Base-by-base conservation (phyloP, 2,113 vertebrate species). In the Chionodraco myersi region DNA sequence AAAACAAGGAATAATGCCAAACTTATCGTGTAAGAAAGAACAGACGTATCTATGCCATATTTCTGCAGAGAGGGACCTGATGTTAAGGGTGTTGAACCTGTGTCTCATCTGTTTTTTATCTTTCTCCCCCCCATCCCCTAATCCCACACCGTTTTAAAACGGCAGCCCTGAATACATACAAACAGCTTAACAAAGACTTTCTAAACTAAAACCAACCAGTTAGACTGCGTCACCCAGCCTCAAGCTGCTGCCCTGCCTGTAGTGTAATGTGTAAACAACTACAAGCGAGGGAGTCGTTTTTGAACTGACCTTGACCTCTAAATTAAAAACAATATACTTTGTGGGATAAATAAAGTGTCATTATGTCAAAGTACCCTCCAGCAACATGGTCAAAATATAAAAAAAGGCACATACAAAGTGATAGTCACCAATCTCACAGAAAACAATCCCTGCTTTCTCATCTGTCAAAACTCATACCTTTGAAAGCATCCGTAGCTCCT, bases 401-500 rank as follows among this genome's bases (percentile, higher is more conserved):
- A 51, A 67, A 11, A 51, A 68, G 14, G 9, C 6, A 60, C 34
- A 11, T 56, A 23, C 13, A 26, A 48, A 23, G 0, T 21, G 23
- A 57, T 1, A 4, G 5, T 60, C 56, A 2, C n/a, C 9, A 66
- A 0, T 58, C 7, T 30, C 36, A 15, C 3, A 12, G n/a, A 65
- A 56, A 21, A 0, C 4, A 2, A 53, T 12, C 48, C 51, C 41
- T n/a, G 9, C 45, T 30, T 66, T 15, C 4, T 12, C 18, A 3
- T 47, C 3, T 12, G 5, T 11, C 15, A 48, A 72, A 49, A 7
- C 5, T 48, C 6, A 14, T 91, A 98, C 97, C 97, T 98, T 98
- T 99, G 85, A 99, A 99, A 44, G 97, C 97, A 23, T 99, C 97
- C 2, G 97, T 98, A 15, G 97, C 97, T 66, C 97, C 97, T 10